Evolutionary conservation across 2,888 invertebrate species (phyloP).

Genomic region (Conus canariensis): DNA sequence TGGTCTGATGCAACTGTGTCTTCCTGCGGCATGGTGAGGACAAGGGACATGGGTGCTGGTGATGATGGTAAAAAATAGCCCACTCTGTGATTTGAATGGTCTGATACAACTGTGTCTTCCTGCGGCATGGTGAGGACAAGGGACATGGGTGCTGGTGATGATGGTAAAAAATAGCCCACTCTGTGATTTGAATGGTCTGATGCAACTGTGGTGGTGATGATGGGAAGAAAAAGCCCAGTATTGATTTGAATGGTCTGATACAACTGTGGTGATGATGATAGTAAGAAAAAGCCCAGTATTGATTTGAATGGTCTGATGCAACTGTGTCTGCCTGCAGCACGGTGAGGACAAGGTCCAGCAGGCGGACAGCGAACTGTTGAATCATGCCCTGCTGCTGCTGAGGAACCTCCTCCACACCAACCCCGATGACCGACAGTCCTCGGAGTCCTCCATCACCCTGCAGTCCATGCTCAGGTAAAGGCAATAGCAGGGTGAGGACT

Average conservation of each 20-base stretch:
- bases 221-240: too few species aligned
- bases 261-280: too few species aligned
- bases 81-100: too few species aligned
- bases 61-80: too few species aligned
- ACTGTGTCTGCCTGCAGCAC: not conserved
- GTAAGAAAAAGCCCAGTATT: too few species aligned
- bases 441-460: constrained; percentile 50
- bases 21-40: not conserved
- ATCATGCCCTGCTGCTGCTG: constrained; percentile 62
- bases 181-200: too few species aligned
- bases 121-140: not conserved
- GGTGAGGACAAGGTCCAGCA: constrained; percentile 43
- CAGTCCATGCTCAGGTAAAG: constrained; percentile 55
- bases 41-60: not conserved
- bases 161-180: too few species aligned
- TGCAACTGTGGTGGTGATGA: too few species aligned
- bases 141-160: not conserved
- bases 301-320: too few species aligned
- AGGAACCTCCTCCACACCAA: constrained; percentile 62
- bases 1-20: too few species aligned
- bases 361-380: constrained; percentile 57
- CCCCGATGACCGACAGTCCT: constrained; percentile 44
- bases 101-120: not conserved
- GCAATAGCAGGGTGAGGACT: not conserved
- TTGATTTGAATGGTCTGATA: too few species aligned